A percentile compares a stretch with the other conserved stretches of the same genome.
Conservation (phyloP, 2,888 invertebrate species). For the Chrysolina haemoptera region DNA sequence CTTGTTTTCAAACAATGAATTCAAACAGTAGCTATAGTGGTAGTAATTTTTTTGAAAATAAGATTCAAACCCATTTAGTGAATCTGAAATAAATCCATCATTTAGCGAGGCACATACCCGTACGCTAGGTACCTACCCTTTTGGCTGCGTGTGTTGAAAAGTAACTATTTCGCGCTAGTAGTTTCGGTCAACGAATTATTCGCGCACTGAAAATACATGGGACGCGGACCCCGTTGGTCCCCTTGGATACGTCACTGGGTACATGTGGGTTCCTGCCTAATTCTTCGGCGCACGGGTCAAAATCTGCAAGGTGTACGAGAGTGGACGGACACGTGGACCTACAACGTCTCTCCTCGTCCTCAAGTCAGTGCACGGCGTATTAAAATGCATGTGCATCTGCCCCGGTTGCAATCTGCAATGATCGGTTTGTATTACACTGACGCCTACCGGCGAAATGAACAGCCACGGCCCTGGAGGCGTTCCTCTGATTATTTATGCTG, state of each 20-base stretch:
- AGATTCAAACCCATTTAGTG: too few relatives aligned
- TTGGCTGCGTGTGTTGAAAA: too few relatives aligned
- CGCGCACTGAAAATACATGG: too few relatives aligned
- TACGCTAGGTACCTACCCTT: too few relatives aligned
- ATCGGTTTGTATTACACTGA: slow-evolving; percentile 34
- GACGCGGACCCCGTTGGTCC: neutral
- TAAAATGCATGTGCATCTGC: slow-evolving; percentile 49
- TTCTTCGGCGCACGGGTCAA: slow-evolving; percentile 37
- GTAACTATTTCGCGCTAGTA: too few relatives aligned
- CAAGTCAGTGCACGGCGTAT: slow-evolving; percentile 23
- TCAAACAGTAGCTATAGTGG: too few relatives aligned
- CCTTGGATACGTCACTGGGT: neutral
- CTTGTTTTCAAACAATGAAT: too few relatives aligned
- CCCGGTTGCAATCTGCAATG: slow-evolving; percentile 51
- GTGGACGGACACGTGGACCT: slow-evolving; percentile 13
- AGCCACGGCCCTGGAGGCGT: slow-evolving; percentile 8
- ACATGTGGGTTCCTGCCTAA: slow-evolving; percentile 8
- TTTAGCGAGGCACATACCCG: too few relatives aligned
- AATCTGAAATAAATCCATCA: too few relatives aligned
- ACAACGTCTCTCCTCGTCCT: slow-evolving; percentile 7
- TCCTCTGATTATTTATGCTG: slow-evolving; percentile 17
- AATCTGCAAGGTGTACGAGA: slow-evolving; percentile 25
- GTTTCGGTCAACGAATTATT: too few relatives aligned
- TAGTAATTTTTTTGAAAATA: too few relatives aligned
- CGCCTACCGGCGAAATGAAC: slow-evolving; percentile 36